These are phyloP conservation scores for Calameuta filiformis DNA, from an alignment of 2,888 invertebrate species.

Conservation along the genomic window DNA sequence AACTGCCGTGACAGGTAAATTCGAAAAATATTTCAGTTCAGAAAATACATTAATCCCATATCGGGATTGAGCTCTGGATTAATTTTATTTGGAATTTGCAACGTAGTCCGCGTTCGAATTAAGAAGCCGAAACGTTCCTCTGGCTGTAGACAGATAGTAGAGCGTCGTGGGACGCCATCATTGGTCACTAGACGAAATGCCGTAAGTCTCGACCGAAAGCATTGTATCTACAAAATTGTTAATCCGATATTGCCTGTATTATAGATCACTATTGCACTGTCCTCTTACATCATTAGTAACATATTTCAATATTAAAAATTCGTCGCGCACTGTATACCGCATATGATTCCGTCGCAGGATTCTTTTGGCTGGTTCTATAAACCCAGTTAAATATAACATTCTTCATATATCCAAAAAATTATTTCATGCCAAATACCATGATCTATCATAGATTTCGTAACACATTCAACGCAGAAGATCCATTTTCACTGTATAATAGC, in stretches of 20 bases:
- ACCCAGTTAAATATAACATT: background rate
- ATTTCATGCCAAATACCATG: background rate
- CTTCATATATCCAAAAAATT: background rate
- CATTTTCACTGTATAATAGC: background rate
- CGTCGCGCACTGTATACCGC: background rate
- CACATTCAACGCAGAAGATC: background rate
- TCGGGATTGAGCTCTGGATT: background rate
- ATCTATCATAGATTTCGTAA: background rate
- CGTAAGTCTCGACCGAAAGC: background rate
- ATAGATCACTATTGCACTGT: conserved; percentile 29
- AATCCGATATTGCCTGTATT: background rate
- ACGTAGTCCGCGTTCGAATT: background rate
- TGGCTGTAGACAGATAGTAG: background rate
- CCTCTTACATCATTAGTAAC: conserved; percentile 19
- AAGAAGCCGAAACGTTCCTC: background rate
- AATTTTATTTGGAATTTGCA: background rate
- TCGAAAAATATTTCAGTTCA: background rate
- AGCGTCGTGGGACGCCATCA: background rate
- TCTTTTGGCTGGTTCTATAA: background rate
- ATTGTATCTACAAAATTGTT: background rate
- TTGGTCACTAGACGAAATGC: background rate
- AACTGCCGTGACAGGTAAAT: background rate
- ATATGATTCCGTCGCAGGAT: background rate
- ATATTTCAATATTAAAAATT: conserved; percentile 1
- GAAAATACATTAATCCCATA: background rate